Evolutionary conservation across 2,113 vertebrate genomes (phyloP).

Genomic region (Zapornia atra): DNA sequence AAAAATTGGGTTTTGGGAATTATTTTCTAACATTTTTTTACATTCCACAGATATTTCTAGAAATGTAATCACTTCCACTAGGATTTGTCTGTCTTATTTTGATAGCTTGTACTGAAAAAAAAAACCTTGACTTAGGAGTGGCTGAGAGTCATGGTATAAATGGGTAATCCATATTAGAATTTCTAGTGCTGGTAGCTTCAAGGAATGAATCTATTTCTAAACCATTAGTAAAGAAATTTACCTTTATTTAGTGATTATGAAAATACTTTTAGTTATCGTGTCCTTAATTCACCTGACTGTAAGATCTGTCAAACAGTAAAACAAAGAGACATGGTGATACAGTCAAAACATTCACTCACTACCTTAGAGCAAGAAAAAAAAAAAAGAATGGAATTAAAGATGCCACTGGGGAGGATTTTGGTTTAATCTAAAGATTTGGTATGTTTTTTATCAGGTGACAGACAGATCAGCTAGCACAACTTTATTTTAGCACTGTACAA

Average conservation of each 20-base stretch:
- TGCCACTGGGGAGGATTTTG: not conserved
- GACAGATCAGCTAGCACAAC: not conserved
- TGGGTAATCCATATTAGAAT: not conserved
- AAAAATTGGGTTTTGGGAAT: too few relatives aligned
- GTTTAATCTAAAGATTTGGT: constrained; percentile 15
- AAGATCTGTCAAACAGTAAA: constrained; percentile 16
- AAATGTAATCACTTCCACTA: not conserved
- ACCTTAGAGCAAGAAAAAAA: not conserved
- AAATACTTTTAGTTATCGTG: constrained; percentile 8
- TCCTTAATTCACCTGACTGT: not conserved
- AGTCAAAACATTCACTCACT: constrained; percentile 18
- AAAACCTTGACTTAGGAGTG: not conserved
- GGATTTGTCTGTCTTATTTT: constrained; percentile 7
- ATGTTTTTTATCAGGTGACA: constrained; percentile 23
- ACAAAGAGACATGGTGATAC: not conserved
- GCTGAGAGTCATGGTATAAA: not conserved
- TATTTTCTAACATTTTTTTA: too few relatives aligned
- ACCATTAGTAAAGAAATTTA: not conserved
- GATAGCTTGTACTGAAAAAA: not conserved
- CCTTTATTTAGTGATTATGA: constrained; percentile 21
- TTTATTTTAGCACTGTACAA: constrained; percentile 24
- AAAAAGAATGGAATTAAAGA: constrained; percentile 55
- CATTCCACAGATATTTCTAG: not conserved
- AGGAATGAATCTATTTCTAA: not conserved
- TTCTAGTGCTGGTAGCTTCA: not conserved